phyloP scores from a whole-genome alignment of 2,113 vertebrate genomes.

The Heterotis niloticus region DNA sequence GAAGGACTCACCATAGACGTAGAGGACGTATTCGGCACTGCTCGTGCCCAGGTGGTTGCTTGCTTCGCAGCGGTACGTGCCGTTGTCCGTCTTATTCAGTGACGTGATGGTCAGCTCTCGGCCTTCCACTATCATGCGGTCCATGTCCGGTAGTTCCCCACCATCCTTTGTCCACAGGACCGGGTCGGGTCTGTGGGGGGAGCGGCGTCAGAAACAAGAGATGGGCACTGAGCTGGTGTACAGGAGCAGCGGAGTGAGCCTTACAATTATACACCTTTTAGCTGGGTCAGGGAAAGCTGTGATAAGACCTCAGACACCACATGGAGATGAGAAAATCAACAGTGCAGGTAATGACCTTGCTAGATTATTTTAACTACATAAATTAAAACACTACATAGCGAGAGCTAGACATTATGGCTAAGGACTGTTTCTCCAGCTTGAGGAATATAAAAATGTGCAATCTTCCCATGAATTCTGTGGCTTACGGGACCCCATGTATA shows the following conservation, averaged over 20 bases:
- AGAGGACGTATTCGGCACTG: slow-evolving; percentile 89
- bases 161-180: slow-evolving; percentile 96
- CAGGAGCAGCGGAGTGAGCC: background rate
- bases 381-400: too few relatives aligned
- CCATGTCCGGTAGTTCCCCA: slow-evolving; percentile 87
- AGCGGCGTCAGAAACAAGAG: background rate
- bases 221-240: background rate
- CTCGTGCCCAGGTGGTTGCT: slow-evolving; percentile 90
- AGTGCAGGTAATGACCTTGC: too few relatives aligned
- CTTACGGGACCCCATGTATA: too few relatives aligned
- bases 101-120: slow-evolving; percentile 88
- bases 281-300: too few relatives aligned
- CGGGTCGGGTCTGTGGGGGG: slow-evolving; percentile 84
- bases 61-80: slow-evolving; percentile 96
- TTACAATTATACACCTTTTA: background rate
- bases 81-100: slow-evolving; percentile 98
- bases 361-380: too few relatives aligned
- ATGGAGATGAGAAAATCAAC: too few relatives aligned
- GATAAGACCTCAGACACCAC: too few relatives aligned
- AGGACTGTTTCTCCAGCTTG: too few relatives aligned
- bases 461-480: background rate
- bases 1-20: slow-evolving; percentile 88
- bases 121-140: slow-evolving; percentile 90
- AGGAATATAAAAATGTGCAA: too few relatives aligned
- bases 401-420: too few relatives aligned